A percentile compares a stretch with the other conserved stretches of the same genome.
These are phyloP conservation scores for Borostomias antarcticus DNA, from an alignment of 2,797 vertebrate genomes.

Conservation along the genomic window DNA sequence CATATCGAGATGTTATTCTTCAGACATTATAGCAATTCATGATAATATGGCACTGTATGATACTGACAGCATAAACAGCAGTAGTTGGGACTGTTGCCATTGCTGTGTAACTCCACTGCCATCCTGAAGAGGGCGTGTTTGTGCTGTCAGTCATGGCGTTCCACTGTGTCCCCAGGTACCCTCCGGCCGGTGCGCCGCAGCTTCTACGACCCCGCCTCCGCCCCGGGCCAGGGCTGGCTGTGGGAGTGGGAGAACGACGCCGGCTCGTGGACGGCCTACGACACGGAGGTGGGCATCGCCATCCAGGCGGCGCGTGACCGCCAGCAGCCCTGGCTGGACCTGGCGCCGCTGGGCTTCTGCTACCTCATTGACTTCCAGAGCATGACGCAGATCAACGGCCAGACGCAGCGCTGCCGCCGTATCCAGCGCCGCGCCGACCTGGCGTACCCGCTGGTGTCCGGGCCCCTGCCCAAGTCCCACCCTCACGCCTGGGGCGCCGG, in stretches of 20 bases:
- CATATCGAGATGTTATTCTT: too few relatives aligned
- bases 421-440: conserved; percentile 90
- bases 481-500: conserved; percentile 83
- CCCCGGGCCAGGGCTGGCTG: conserved; percentile 91
- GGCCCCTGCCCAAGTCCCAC: conserved; percentile 77
- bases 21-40: too few relatives aligned
- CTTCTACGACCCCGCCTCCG: conserved; percentile 91
- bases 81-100: too few relatives aligned
- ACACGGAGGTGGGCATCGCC: conserved; percentile 92
- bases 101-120: too few relatives aligned
- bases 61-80: too few relatives aligned
- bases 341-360: conserved; percentile 91
- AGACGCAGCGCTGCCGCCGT: conserved; percentile 91
- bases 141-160: conserved; percentile 3
- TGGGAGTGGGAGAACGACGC: conserved; percentile 98
- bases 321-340: conserved; percentile 94
- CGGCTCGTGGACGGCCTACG: conserved; percentile 91
- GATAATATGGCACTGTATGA: too few relatives aligned
- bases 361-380: conserved; percentile 93
- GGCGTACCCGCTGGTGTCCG: conserved; percentile 88
- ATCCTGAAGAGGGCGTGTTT: too few relatives aligned
- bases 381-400: conserved; percentile 97
- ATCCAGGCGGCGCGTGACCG: conserved; percentile 93
- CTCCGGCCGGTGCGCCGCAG: conserved; percentile 91
- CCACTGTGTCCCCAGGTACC: conserved; percentile 78